Evolutionary conservation across 2,888 invertebrate genomes (phyloP), one percentile per base, ranked within the genome.

Genomic region (Mellilla xanthometata): DNA sequence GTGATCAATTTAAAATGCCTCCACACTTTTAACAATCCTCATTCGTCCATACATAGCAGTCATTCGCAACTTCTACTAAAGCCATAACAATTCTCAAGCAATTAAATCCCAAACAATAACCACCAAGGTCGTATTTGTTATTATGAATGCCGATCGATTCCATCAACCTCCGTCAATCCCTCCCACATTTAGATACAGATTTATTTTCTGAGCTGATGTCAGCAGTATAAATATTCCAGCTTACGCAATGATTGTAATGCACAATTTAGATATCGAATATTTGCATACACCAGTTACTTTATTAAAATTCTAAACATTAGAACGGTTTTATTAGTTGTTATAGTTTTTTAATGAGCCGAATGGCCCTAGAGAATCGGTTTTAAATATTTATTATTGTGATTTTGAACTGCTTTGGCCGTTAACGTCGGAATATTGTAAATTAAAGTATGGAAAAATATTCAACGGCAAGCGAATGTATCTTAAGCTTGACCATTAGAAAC

Each of bases 201-300:
- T 52, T 51, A 59, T 59, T 54, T 49, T 49, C 34, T 9, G 41
- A 45, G 42, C 55, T 70, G 71, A 69, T 66, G 65, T 70, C 68
- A 69, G 65, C 49, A 41, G 49, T n/a, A 40, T 58, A 60, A 62
- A 68, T 65, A 70, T 70, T 66, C 58, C 40, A 30, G 52, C 50
- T 68, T 60, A 63, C 68, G 62, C 63, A 68, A 66, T 59, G 8
- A 9, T 32, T 31, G 50, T 49, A 54, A 50, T 47, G 52, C 38
- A 48, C 33, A 30, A 44, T 53, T 53, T 48, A 49, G 51, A 49
- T 51, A 45, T 29, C 35, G 23, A 24, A 32, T 41, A 54, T 48
- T 44, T 38, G 35, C 41, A 48, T 53, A 42, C 23, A 36, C 12
- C 28, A 26, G 27, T 15, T 43, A 15, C 31, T 15, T 40, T 12